phyloP scores from a whole-genome alignment of 2,797 vertebrate genomes.

The Hyperoplus immaculatus region DNA sequence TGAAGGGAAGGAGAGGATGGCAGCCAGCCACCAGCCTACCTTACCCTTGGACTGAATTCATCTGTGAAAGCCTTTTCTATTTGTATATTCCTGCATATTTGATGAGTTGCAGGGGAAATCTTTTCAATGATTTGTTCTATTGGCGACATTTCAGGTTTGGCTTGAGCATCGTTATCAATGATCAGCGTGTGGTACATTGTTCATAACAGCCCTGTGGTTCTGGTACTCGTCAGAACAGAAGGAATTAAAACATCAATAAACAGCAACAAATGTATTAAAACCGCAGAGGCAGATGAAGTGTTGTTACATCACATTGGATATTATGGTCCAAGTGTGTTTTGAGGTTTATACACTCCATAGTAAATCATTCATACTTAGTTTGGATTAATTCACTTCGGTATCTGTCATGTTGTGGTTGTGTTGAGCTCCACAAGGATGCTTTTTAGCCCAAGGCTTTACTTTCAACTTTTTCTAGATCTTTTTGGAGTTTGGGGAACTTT shows the following conservation, averaged over 20 bases:
- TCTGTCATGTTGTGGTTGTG: conserved; percentile 26
- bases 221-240: not conserved
- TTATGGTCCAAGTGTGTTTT: not conserved
- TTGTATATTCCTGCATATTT: conserved; percentile 12
- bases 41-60: conserved; percentile 9
- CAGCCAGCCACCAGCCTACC: not conserved
- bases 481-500: conserved; percentile 17
- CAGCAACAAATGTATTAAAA: not conserved
- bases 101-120: conserved; percentile 11
- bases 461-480: conserved; percentile 6
- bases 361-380: conserved; percentile 15
- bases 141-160: conserved; percentile 18
- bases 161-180: not conserved
- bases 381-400: conserved; percentile 4
- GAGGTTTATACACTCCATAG: not conserved
- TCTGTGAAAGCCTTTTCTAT: conserved; percentile 2
- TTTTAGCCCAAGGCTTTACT: conserved; percentile 25
- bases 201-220: not conserved
- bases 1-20: not conserved
- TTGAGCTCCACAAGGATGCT: not conserved
- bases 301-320: not conserved
- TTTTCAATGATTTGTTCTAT: conserved; percentile 1
- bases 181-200: not conserved
- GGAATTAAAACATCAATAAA: not conserved
- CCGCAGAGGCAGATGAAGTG: not conserved